Percentiles rank a stretch among this genome's conserved stretches.
These are phyloP conservation scores for Endomychus coccineus DNA, from an alignment of 2,888 invertebrate species.

Conservation along the genomic window DNA sequence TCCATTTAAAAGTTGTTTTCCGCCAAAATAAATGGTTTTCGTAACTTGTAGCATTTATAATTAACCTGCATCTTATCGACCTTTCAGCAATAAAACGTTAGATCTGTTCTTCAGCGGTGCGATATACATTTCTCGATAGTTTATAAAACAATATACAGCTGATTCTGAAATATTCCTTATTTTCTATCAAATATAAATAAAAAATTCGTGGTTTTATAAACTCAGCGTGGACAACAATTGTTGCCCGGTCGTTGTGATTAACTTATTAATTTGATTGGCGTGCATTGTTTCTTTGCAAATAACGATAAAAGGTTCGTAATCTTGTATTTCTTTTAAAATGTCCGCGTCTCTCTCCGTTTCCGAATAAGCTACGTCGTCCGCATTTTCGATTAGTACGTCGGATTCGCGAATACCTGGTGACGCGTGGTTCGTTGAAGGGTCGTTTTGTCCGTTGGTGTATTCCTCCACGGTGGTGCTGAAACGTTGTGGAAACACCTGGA, in stretches of 20 bases:
- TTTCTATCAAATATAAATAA: too few species aligned
- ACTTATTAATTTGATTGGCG: slow-evolving; percentile 52
- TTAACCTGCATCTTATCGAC: too few species aligned
- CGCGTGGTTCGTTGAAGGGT: slow-evolving; percentile 7
- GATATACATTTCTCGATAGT: too few species aligned
- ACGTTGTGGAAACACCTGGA: slow-evolving; percentile 42
- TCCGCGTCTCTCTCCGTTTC: slow-evolving; percentile 29
- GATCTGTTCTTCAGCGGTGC: too few species aligned
- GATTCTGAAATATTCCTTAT: too few species aligned
- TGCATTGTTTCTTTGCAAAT: slow-evolving; percentile 53
- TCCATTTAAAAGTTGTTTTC: too few species aligned
- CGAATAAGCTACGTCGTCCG: slow-evolving; percentile 20
- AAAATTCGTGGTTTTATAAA: too few species aligned
- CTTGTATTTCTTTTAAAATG: slow-evolving; percentile 40
- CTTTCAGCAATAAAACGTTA: too few species aligned
- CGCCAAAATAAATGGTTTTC: too few species aligned
- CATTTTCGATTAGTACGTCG: slow-evolving; percentile 10
- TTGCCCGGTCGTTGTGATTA: slow-evolving; percentile 54
- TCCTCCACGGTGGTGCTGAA: slow-evolving; percentile 30
- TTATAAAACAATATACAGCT: too few species aligned
- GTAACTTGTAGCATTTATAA: too few species aligned
- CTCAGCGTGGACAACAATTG: slow-evolving; percentile 45
- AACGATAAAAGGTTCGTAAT: slow-evolving; percentile 44
- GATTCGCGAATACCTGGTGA: slow-evolving; percentile 1
- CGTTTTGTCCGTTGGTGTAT: slow-evolving; percentile 5